Conservation (phyloP, 2,888 invertebrate genomes). For the Metallyticus violacea region DNA sequence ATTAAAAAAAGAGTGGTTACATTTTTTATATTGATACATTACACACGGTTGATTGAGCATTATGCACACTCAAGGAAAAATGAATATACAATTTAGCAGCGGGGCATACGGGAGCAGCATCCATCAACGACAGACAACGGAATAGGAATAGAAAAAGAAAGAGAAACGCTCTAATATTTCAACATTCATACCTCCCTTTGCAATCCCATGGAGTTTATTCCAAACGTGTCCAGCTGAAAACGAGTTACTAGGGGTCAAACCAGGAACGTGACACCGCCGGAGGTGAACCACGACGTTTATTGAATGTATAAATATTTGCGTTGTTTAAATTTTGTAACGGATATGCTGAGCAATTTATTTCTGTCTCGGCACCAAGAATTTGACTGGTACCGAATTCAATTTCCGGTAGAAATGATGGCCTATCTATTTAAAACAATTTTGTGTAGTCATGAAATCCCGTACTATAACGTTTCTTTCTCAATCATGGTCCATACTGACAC, state of each 20-base stretch:
- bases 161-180: no score
- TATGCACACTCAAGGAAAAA: no score
- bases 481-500: neutral
- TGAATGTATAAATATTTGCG: neutral
- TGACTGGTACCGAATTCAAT: neutral
- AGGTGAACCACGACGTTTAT: neutral
- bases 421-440: neutral
- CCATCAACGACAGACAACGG: no score
- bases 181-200: no score
- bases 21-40: no score
- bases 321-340: neutral
- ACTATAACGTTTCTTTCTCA: neutral
- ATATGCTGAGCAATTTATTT: neutral
- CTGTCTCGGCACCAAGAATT: neutral
- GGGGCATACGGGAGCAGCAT: no score
- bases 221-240: no score
- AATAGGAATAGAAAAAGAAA: no score
- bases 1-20: no score
- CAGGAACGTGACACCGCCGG: neutral
- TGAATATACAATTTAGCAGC: no score
- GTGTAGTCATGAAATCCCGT: neutral
- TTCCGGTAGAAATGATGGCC: neutral
- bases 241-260: neutral
- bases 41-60: no score
- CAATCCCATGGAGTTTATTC: no score